These are phyloP conservation scores for Lymantria dispar DNA, from an alignment of 2,888 invertebrate species.

Conservation along the genomic window DNA sequence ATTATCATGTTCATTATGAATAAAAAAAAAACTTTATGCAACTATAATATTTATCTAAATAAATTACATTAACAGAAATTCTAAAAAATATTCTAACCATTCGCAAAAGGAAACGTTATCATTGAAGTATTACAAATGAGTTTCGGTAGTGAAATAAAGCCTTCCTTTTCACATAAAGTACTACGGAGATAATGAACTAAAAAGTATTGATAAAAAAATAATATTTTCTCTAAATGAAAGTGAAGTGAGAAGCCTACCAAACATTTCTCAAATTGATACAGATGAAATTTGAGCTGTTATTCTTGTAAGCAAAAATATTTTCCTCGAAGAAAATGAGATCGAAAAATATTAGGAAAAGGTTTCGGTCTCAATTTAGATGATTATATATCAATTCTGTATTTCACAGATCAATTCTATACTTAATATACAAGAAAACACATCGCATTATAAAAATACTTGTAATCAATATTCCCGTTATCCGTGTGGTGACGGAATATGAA, in stretches of 20 bases:
- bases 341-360: too few relatives aligned
- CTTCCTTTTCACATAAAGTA: slow-evolving; percentile 1
- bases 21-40: too few relatives aligned
- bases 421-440: too few relatives aligned
- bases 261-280: slow-evolving; percentile 1
- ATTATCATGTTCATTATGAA: too few relatives aligned
- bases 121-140: slow-evolving; percentile 4
- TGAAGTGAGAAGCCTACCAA: slow-evolving; percentile 7
- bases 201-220: slow-evolving; percentile 5
- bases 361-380: too few relatives aligned
- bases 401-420: too few relatives aligned
- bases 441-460: too few relatives aligned
- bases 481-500: too few relatives aligned
- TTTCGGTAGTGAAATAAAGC: slow-evolving; percentile 1
- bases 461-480: too few relatives aligned
- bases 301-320: not conserved
- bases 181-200: slow-evolving; percentile 11
- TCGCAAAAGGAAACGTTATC: slow-evolving; percentile 6
- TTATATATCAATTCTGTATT: too few relatives aligned
- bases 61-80: slow-evolving; percentile 3
- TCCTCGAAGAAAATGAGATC: too few relatives aligned
- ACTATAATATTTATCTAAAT: not conserved
- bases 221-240: slow-evolving; percentile 3
- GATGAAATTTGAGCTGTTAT: slow-evolving; percentile 2
- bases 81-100: slow-evolving; percentile 2